Percentiles rank a stretch among this genome's conserved stretches.
Conservation (phyloP, 2,888 invertebrate species). For the Thalpophila matura region DNA sequence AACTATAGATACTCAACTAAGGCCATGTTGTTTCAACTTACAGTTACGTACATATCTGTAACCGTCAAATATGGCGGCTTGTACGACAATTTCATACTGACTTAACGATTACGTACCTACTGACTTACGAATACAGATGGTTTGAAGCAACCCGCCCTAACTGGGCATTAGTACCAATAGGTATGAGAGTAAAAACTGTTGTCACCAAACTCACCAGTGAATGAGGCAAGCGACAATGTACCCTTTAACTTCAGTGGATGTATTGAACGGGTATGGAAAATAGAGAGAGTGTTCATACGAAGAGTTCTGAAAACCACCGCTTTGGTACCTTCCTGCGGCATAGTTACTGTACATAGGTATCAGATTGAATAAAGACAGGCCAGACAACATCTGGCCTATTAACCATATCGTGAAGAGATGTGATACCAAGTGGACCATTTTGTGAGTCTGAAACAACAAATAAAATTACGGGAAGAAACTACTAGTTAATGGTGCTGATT, state of each 20-base stretch:
- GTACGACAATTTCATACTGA: too few relatives aligned
- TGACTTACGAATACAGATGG: too few relatives aligned
- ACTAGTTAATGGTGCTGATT: too few relatives aligned
- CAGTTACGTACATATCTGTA: too few relatives aligned
- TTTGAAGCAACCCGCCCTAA: too few relatives aligned
- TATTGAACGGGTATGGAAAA: slow-evolving; percentile 47
- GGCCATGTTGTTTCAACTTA: too few relatives aligned
- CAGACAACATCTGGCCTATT: neutral
- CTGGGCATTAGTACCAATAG: too few relatives aligned
- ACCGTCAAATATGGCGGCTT: too few relatives aligned
- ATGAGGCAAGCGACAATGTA: slow-evolving; percentile 33
- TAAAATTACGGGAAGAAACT: too few relatives aligned
- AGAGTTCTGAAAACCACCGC: slow-evolving; percentile 20
- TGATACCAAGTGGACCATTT: slow-evolving; percentile 18
- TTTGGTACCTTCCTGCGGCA: slow-evolving; percentile 19
- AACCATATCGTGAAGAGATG: slow-evolving; percentile 19
- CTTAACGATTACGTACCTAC: too few relatives aligned
- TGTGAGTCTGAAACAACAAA: slow-evolving; percentile 38
- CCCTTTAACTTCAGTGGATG: slow-evolving; percentile 25
- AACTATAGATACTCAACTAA: too few relatives aligned
- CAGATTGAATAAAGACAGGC: slow-evolving; percentile 24
- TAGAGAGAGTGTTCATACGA: slow-evolving; percentile 51
- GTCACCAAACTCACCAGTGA: slow-evolving; percentile 50
- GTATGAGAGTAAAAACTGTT: too few relatives aligned
- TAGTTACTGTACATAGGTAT: slow-evolving; percentile 41